Base-by-base conservation (phyloP, 2,113 vertebrate genomes). In the Phrynocephalus versicolor region DNA sequence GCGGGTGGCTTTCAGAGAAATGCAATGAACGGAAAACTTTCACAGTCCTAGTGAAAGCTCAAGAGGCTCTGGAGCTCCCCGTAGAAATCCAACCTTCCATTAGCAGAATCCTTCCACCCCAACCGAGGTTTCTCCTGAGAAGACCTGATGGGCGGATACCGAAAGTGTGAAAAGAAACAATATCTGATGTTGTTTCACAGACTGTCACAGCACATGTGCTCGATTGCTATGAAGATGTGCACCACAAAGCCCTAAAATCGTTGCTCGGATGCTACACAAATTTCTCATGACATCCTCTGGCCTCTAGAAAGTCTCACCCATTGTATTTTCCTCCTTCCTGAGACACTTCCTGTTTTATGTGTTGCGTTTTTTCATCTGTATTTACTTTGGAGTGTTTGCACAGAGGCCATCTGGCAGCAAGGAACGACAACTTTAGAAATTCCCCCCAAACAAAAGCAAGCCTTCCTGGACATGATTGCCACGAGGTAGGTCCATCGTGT, bases 281-380 rank as follows among this genome's bases (percentile, higher is more conserved):
- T 64, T 35, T 82, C 85, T 88, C 58, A 85, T 81, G 35, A 45
- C 76, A 87, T 82, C 71, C 67, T 90, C 72, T 84, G 79, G 87
- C 80, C 45, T 89, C 55, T 82, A 30, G 18, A 4, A 80, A 84
- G 2, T 71, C 72, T 76, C 81, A 84, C 90, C 89, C 87, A 62
- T 88, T 1, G 1, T 51, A 84, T 15, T 88, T 65, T 86, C 77
- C 15, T n/a, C 39, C 45, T 91, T 87, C 8, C 67, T 13, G 57
- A 75, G 73, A 74, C 76, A 73, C 89, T 88, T 89, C 33, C 74
- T 89, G 76, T 51, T 88, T 45, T 77, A 27, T 60, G 81, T 78
- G 88, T 80, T 84, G 35, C 84, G 45, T 85, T 8, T 93, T 84
- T 86, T 80, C 88, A 88, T 79, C 87, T 86, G 65, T 80, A 69